These are phyloP conservation scores for Trypoxylus dichotomus DNA, from an alignment of 1,140 invertebrate genomes.

Conservation along the genomic window DNA sequence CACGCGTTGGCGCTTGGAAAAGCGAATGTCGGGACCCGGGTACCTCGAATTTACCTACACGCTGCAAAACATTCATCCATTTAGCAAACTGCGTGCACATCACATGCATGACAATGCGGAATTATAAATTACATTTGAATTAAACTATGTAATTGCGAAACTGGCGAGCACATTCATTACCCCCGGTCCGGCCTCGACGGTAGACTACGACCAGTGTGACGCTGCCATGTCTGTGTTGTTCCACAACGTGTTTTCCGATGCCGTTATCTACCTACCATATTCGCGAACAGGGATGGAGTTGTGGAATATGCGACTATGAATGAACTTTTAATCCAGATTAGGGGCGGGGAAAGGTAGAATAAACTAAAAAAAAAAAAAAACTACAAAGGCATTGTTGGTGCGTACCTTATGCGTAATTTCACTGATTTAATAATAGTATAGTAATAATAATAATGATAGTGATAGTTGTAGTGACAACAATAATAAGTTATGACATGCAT, in stretches of 20 bases:
- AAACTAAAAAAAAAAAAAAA: too few relatives aligned
- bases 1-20: not conserved
- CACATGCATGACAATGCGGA: conserved; percentile 51
- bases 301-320: not conserved
- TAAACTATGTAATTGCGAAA: conserved; percentile 56
- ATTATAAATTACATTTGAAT: conserved; percentile 56
- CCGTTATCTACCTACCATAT: not conserved
- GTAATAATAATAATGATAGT: too few relatives aligned
- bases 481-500: too few relatives aligned
- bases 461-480: too few relatives aligned
- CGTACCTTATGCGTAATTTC: too few relatives aligned
- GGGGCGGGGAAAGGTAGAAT: too few relatives aligned
- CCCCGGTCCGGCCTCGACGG: not conserved
- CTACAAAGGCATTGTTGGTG: too few relatives aligned
- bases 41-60: conserved; percentile 46
- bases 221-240: not conserved
- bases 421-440: too few relatives aligned
- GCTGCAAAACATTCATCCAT: conserved; percentile 51
- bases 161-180: conserved; percentile 35
- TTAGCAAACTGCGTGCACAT: conserved; percentile 52
- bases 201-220: conserved; percentile 6
- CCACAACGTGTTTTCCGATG: not conserved
- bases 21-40: not conserved
- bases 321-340: too few relatives aligned
- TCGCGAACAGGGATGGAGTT: not conserved